Conservation (phyloP, 2,888 invertebrate genomes). For the Siphlonurus alternatus region DNA sequence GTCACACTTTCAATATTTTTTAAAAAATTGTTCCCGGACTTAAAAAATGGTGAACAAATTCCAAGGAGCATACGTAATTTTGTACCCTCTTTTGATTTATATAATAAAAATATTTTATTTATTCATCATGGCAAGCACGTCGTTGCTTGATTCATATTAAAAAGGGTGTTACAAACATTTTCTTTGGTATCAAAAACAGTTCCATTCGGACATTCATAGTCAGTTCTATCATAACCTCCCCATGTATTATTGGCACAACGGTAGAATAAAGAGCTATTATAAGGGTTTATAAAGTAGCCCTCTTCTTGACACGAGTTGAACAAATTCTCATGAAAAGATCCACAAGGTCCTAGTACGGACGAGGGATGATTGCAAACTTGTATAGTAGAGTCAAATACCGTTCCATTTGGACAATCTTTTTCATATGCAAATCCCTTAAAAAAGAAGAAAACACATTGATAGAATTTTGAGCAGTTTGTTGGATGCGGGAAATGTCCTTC, state of each 20-base stretch:
- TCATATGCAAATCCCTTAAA: constrained; percentile 32
- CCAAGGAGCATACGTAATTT: too few relatives aligned
- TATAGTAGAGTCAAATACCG: constrained; percentile 48
- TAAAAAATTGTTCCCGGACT: too few relatives aligned
- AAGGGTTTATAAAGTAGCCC: constrained; percentile 12
- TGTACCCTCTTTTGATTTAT: too few relatives aligned
- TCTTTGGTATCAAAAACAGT: constrained; percentile 58
- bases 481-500: constrained; percentile 20
- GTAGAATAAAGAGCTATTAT: constrained; percentile 14
- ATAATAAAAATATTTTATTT: too few relatives aligned
- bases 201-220: constrained; percentile 55
- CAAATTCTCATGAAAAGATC: too few relatives aligned
- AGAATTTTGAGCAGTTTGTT: constrained; percentile 17
- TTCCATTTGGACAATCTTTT: constrained; percentile 45
- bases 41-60: too few relatives aligned
- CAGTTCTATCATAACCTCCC: constrained; percentile 40
- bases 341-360: constrained; percentile 26
- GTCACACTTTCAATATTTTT: too few relatives aligned
- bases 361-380: constrained; percentile 42
- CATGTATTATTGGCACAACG: constrained; percentile 34
- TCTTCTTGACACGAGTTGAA: too few relatives aligned
- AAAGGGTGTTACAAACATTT: constrained; percentile 55
- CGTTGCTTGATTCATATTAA: too few relatives aligned
- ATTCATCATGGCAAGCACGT: too few relatives aligned
- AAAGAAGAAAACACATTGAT: constrained; percentile 14